Base-by-base conservation (phyloP, 1,140 invertebrate species). In the Metopolophium dirhodum region DNA sequence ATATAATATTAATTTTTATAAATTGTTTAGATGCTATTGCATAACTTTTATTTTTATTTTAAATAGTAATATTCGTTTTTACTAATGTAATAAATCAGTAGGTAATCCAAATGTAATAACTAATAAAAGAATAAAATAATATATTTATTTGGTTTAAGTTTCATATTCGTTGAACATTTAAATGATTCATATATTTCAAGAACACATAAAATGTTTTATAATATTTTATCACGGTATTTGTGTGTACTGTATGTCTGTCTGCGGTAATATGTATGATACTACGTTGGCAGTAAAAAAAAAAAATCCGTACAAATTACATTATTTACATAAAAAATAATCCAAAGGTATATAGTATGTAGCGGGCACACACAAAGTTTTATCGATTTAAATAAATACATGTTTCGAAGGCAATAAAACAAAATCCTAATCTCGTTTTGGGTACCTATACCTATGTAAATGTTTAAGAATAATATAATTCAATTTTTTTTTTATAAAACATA, bases 281-380 rank as follows among this genome's bases (percentile, higher is more conserved):
- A 45, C 8, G 83, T 23, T 23, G 22, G 22, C 8, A 83, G 35
- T 35, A 83, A 82, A 82, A 37, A 85, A 45, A 85, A 83, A 41
- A 23, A 85, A 68, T 18, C 8, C 83, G 9, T 85, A 41, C 35
- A 85, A 85, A 85, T 85, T 85, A 85, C 30, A 77, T 77, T 77
- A 77, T 77, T 77, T 77, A 77, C 37, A 85, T 41, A 85, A 85
- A 85, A 85, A 85, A 85, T 85, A 85, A 85, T 45, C 37, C 41
- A 45, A 41, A 41, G 9, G 11, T 85, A 85, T 85, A 85, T 11
- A n/a, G 22, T 85, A 41, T 9, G 83, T 77, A 68, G 8, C 2
- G 37, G 23, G 83, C 3, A 2, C 23, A 85, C 83, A 23, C 37
- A 30, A 85, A 85, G 83, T 85, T 85, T 45, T 85, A 85, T 85